A percentile compares a stretch with the other conserved stretches of the same genome.
phyloP scores from a whole-genome alignment of 2,113 vertebrate species.

The Tragelaphus scriptus region DNA sequence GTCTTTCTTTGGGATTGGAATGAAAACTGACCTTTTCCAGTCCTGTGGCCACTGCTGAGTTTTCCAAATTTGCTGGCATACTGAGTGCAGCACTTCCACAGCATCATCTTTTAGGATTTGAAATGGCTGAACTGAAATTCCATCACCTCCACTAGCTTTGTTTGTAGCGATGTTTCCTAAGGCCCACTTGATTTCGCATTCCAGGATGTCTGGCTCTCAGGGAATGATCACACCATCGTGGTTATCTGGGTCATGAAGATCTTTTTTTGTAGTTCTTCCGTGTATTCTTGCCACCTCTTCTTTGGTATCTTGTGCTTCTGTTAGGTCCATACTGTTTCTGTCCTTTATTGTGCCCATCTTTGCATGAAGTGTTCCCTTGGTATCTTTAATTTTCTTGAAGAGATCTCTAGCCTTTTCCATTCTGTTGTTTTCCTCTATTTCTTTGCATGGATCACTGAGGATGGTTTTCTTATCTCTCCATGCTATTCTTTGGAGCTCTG shows the following conservation, averaged over 20 bases:
- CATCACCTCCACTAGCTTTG: not conserved
- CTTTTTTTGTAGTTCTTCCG: not conserved
- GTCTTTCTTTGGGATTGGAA: not conserved
- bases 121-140: not conserved
- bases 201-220: not conserved
- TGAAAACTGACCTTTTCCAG: not conserved
- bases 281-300: not conserved
- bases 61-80: not conserved
- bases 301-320: not conserved
- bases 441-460: not conserved
- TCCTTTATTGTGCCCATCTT: not conserved
- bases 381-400: not conserved
- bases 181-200: not conserved
- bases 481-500: not conserved
- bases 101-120: not conserved
- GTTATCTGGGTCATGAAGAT: not conserved
- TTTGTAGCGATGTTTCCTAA: not conserved
- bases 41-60: not conserved
- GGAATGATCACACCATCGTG: not conserved
- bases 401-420: not conserved
- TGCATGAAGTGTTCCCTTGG: not conserved
- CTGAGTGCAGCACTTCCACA: not conserved
- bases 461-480: not conserved
- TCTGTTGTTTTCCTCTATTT: not conserved
- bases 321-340: not conserved